Base-by-base conservation (phyloP, 2,888 invertebrate species). In the Drosophila meridionalis region DNA sequence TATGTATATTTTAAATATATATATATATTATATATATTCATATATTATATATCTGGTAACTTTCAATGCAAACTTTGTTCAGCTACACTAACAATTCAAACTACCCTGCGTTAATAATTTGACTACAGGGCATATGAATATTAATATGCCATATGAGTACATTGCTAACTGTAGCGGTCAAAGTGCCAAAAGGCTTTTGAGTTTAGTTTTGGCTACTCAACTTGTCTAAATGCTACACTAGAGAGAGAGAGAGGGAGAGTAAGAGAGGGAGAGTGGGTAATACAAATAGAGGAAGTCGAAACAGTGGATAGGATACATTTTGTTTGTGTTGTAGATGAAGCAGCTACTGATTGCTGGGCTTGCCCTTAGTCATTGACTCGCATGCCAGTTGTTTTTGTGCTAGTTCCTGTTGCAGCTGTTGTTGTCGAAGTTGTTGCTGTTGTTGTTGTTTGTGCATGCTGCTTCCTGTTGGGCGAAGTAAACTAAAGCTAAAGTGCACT, bases 401-500 rank as follows among this genome's bases (percentile, higher is more conserved):
- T 26, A 40, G 64, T 67, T 68, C 66, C 62, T 61, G 30, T 56
- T 60, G 62, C 50, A 68, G 66, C 9, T 52, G 56, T 50, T 63
- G 65, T 28, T 72, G 42, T 28, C 36, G 45, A 36, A 62, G 69
- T 59, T 65, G 60, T 53, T 69, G 66, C n/a, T 45, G 52, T 52
- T 70, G 68, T 56, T 73, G 50, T 57, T 65, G 69, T 45, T 68
- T 70, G 69, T 75, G 69, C 73, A 73, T 73, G 74, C 66, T 72
- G 68, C 75, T 88, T 87, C 87, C 87, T 86, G 87, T 82, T 89
- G 65, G 68, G 55, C 69, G 70, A 79, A 87, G 75, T 82, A 77
- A 87, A 77, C 80, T 79, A 69, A 82, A 82, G 78, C 72, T 72
- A 80, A 76, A 80, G 85, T 85, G 89, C 86, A 76, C 73, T 87